Base-by-base conservation (phyloP, 2,888 invertebrate genomes). In the Philopedon plagiatum region DNA sequence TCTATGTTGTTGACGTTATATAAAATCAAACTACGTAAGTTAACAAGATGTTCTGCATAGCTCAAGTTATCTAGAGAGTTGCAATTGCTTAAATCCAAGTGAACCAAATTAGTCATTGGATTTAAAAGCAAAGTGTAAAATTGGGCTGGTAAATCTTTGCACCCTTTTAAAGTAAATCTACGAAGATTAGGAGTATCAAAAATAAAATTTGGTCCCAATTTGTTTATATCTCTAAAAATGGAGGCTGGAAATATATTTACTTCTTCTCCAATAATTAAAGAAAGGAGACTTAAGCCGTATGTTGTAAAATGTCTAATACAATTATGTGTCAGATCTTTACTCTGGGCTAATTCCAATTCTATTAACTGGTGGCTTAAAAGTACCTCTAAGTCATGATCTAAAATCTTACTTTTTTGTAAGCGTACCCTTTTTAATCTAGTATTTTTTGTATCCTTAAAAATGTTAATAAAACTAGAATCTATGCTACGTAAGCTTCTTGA, bases 1-100 rank as follows among this genome's bases (percentile, higher is more conserved):
- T 90, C 89, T 19, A 92, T 86, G 83, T 89, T 88, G 58, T 90
- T 89, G 3, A 96, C 94, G 86, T 95, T 94, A 82, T 95, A 94
- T 54, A 98, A 87, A 76, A 94, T 90, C 13, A 98, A 87, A 1
- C 93, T 93, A 19, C 89, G 87, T 76, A 98, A 87, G 80, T 91
- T 89, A 29, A 89, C 88, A 77, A 95, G 85, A 76, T 90, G 88
- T 62, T 87, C 87, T 26, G 94, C 86, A 81, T 91, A 93, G 80
- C 90, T 89, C 71, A 95, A 89, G 73, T 91, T 88, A n/a, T 88
- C 88, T 19, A 91, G 84, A 26, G 90, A 87, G 71, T 86, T 86
- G 80, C 92, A 93, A 76, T 91, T 90, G 0, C 93, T 92, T 37
- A 95, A 85, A 81, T 94, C 94, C 75, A 95, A 85, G 82, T 92